Evolutionary conservation across 2,888 invertebrate genomes (phyloP), one percentile per base, ranked within the genome.

Genomic region (Aplocera efformata): DNA sequence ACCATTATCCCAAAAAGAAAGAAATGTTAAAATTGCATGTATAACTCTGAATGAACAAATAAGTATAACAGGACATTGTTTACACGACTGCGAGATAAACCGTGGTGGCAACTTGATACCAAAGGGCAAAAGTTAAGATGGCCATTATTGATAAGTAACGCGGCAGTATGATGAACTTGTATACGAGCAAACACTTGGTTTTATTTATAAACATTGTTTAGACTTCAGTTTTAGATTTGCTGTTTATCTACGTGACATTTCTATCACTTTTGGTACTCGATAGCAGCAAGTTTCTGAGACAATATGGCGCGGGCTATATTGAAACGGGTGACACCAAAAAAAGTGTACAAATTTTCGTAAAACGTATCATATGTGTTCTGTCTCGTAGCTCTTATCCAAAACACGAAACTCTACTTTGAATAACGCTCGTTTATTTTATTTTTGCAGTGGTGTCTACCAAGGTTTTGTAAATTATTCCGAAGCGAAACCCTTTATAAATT

Each of bases 31-130:
- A 66, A 58, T 62, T 61, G 62, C 63, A 62, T 71, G 62, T 68
- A 37, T 42, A 26, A 33, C 60, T 59, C 65, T 65, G 66, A 74
- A 77, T 77, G 77, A 62, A 79, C 69, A 75, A 72, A 71, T 70
- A 72, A 70, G 62, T 44, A 64, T 70, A 69, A 77, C 69, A 70
- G 55, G 54, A 48, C 49, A 41, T 58, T 75, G 73, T 78, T 67
- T 68, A 66, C 62, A 61, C 66, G 65, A 71, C 72, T 65, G 60
- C 43, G 52, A 65, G 80, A 79, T 80, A 82, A 79, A 60, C 48
- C 70, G 59, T 73, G 79, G 78, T 83, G 79, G 81, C 70, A 79
- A 83, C 81, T 60, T 70, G 83, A 83, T 83, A 83, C 52, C 36
- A 52, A 54, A 56, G 83, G 74, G 65, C 79, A 84, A 75, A 75